Evolutionary conservation across 2,797 vertebrate species (phyloP).

Genomic region (Brotogeris chrysoptera): DNA sequence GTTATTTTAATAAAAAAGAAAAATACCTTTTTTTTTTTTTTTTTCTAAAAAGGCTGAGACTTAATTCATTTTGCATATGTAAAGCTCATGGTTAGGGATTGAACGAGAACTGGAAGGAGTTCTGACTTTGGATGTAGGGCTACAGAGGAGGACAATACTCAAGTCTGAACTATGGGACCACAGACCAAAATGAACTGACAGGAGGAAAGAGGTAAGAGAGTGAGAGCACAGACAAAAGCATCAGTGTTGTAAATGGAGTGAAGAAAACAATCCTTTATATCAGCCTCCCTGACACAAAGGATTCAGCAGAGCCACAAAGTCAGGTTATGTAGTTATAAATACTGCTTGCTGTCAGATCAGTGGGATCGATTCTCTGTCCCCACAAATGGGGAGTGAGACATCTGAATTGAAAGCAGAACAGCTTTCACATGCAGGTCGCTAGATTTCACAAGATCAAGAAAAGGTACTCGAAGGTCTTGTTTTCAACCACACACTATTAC

Average conservation of each 20-base stretch:
- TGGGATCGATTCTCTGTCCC: too few relatives aligned
- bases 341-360: neutral
- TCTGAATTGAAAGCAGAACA: neutral
- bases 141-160: rapidly evolving
- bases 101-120: neutral
- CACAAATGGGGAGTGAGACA: neutral
- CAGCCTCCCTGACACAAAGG: neutral
- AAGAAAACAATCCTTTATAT: neutral
- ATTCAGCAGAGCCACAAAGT: neutral
- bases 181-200: neutral
- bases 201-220: neutral
- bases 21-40: neutral
- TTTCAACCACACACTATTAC: neutral
- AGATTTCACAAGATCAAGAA: neutral
- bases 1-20: neutral
- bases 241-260: neutral
- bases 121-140: neutral
- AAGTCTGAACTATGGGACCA: neutral
- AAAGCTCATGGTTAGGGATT: neutral
- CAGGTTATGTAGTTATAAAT: neutral
- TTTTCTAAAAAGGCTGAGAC: neutral
- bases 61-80: neutral
- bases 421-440: neutral
- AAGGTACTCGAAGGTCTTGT: neutral
- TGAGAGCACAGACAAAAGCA: neutral